Percentiles rank a stretch among this genome's conserved stretches.
phyloP scores from a whole-genome alignment of 1,140 invertebrate species.

The Cecropterus lyciades region DNA sequence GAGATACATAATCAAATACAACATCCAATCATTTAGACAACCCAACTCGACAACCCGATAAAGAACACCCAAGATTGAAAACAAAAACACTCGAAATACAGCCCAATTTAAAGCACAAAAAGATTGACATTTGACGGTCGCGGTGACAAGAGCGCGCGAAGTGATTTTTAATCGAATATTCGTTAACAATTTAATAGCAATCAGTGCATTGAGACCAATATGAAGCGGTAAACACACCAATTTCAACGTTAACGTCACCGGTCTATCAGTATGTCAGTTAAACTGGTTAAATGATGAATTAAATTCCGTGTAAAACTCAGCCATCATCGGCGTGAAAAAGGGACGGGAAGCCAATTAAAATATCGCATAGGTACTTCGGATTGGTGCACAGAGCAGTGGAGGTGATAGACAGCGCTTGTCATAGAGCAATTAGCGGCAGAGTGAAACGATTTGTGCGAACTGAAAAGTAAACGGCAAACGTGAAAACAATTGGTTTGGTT shows the following conservation, averaged over 20 bases:
- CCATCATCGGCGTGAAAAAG: constrained; percentile 46
- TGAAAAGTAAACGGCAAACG: constrained; percentile 32
- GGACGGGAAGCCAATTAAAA: constrained; percentile 61
- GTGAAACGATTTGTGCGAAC: constrained; percentile 33
- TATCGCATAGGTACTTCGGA: constrained; percentile 44
- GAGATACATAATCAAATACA: too few species aligned
- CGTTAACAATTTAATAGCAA: constrained; percentile 54
- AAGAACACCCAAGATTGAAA: neutral
- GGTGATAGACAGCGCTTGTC: constrained; percentile 35
- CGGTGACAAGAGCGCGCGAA: constrained; percentile 14
- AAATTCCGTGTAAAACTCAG: constrained; percentile 63
- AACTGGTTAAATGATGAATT: constrained; percentile 66
- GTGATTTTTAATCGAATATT: constrained; percentile 53
- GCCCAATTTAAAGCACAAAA: constrained; percentile 1
- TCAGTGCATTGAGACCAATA: constrained; percentile 46
- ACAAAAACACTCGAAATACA: neutral
- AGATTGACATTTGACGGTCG: constrained; percentile 7
- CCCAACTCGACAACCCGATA: neutral
- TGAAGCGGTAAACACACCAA: constrained; percentile 52
- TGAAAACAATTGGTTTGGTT: constrained; percentile 31
- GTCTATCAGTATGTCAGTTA: constrained; percentile 60
- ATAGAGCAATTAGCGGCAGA: constrained; percentile 33
- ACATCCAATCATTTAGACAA: neutral
- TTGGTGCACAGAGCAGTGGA: constrained; percentile 36
- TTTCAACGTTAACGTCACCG: constrained; percentile 55